Base-by-base conservation (phyloP, 2,888 invertebrate genomes). In the Prostheceraeus crozeri region DNA sequence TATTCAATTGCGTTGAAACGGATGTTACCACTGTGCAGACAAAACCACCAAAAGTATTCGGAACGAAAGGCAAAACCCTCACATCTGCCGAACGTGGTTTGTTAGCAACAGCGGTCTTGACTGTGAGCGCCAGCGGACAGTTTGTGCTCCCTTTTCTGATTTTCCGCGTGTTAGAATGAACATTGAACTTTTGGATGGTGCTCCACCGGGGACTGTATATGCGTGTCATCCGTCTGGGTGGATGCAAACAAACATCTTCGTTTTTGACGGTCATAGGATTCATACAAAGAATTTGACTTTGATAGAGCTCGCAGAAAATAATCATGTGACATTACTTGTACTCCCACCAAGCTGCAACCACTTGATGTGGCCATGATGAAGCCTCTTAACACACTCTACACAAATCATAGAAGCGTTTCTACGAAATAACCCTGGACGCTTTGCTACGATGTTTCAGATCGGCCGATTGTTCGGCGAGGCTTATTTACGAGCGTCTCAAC, bases 231-330 rank as follows among this genome's bases (percentile, higher is more conserved):
- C 14, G 11, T 14, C n/a, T 48, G 48, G 48, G 6, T 48, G 48
- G 48, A 48, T 48, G 48, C 8, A 48, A 21, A 8, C 6, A 4
- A 11, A 48, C 14, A 48, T 48, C 27, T 48, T 48, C 67, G 48
- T 72, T 77, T 67, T 78, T 78, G 74, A 76, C 66, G 72, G 72
- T 10, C 74, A 76, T 45, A 59, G 64, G 11, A 66, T 69, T 27
- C 70, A 71, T 60, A 69, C 67, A 31, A 66, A 48, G 21, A 69
- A 73, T 62, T 60, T 71, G 16, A 66, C 69, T 28, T 53, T 68
- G 3, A 64, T 75, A n/a, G 65, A 67, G 36, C 68, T 58, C 57
- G 71, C 69, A 14, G 66, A 70, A 58, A 65, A 69, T 55, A 66
- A 71, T 63, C 67, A 68, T 14, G 66, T 72, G 23, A 65, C 70